A percentile compares a stretch with the other conserved stretches of the same genome.
Conservation (phyloP, 1,140 invertebrate species). For the Phymorhynchus buccinoides region DNA sequence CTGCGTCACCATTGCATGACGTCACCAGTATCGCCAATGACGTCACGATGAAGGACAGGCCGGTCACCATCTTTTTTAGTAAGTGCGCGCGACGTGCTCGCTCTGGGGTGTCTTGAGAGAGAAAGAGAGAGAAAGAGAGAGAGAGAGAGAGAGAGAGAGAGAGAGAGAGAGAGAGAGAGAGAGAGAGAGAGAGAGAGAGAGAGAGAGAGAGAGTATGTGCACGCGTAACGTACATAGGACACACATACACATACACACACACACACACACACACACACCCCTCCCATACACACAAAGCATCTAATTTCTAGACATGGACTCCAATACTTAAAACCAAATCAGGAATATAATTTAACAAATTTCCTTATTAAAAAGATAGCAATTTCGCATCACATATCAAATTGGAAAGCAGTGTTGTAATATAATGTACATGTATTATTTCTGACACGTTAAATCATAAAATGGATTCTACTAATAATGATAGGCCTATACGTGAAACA, state of each 20-base stretch:
- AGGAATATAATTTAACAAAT: not conserved
- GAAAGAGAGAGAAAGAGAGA: not conserved
- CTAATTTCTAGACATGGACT: not conserved
- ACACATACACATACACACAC: not conserved
- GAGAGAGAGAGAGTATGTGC: not conserved
- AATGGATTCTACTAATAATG: no score
- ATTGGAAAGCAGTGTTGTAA: not conserved
- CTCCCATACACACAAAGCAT: not conserved
- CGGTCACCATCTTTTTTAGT: not conserved
- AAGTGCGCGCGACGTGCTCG: not conserved
- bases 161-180: conserved; percentile 10
- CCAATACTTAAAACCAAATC: not conserved
- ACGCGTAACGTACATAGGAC: no score
- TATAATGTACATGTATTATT: no score
- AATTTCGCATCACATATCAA: not conserved
- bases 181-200: not conserved
- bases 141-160: not conserved
- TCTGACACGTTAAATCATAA: no score
- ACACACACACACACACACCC: not conserved
- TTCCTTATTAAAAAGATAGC: not conserved
- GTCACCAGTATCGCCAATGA: not conserved
- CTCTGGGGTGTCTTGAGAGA: no score
- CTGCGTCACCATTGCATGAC: conserved; percentile 8
- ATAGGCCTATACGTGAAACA: no score
- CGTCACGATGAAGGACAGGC: not conserved